Base-by-base conservation (phyloP, 1,140 invertebrate genomes). In the Drosophila jambulina region DNA sequence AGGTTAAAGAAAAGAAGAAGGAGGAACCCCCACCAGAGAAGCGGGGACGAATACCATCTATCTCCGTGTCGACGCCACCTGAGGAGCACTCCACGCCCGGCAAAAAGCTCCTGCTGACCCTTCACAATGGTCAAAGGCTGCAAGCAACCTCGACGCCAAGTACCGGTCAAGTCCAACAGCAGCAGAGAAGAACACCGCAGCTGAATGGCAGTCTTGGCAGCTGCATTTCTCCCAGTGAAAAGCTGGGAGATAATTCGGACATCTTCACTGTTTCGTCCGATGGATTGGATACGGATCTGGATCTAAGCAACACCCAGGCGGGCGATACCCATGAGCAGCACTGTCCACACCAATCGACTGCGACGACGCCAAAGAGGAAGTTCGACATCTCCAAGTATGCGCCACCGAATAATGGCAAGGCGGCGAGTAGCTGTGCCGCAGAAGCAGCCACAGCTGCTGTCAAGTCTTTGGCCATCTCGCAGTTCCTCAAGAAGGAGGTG, bases 181-280 rank as follows among this genome's bases (percentile, higher is more conserved):
- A 75, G 17, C 77, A 71, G 19, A 62, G 87, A 0, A 63, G 85
- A 8, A 88, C 85, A 9, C 83, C 91, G 4, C 91, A 91, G 63
- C 51, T 91, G 0, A 92, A 92, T 19, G 87, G 91, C 3, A 92
- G 91, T 21, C 43, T 92, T 10, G 91, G 85, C 5, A 92, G 91
- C 34, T 92, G 91, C 46, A 87, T 92, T 13, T 91, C 91, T 34
- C 86, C 91, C 0, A 93, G 87, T 45, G 92, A 93, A 43, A 92
- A 92, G 15, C 46, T 91, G 12, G 91, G 91, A 2, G 92, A 93
- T 23, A 92, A 91, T 60, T 93, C 92, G 0, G 92, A 93, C 56
- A 92, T 93, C 32, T 93, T 93, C 23, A 93, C 92, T 0, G 92
- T 93, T 0, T 93, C 92, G 0, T 93, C 92, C 0, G 92, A 93